A percentile compares a stretch with the other conserved stretches of the same genome.
phyloP scores from a whole-genome alignment of 2,888 invertebrate genomes.

The Drosophila austrosaltans region DNA sequence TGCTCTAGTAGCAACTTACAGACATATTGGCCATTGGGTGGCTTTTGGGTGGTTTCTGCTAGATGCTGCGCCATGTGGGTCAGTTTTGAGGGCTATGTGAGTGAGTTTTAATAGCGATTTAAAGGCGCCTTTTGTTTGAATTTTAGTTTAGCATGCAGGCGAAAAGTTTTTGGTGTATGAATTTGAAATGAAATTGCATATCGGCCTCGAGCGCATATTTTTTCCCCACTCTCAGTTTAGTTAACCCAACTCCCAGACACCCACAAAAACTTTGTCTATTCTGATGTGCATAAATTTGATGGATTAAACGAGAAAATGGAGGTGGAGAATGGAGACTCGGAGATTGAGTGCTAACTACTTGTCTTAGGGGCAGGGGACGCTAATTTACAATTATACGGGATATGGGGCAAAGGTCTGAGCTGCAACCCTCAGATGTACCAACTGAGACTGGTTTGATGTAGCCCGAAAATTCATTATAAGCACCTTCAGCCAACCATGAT shows the following conservation, averaged over 20 bases:
- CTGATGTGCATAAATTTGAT: slow-evolving; percentile 26
- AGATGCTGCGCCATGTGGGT: slow-evolving; percentile 40
- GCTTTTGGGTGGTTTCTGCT: background rate
- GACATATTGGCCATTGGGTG: slow-evolving; percentile 28
- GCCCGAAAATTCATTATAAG: slow-evolving; percentile 32
- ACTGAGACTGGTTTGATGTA: slow-evolving; percentile 12
- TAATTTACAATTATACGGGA: slow-evolving; percentile 9
- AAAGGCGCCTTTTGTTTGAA: slow-evolving; percentile 56
- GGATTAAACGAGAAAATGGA: slow-evolving; percentile 18
- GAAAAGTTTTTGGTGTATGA: slow-evolving; percentile 57
- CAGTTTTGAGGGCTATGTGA: slow-evolving; percentile 37
- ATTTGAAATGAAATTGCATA: slow-evolving; percentile 66
- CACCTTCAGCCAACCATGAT: slow-evolving; percentile 28
- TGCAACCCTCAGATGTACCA: slow-evolving; percentile 34
- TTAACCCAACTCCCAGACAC: slow-evolving; percentile 10
- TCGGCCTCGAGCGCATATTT: slow-evolving; percentile 50
- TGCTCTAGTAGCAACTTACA: slow-evolving; percentile 25
- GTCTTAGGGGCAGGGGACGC: slow-evolving; percentile 35
- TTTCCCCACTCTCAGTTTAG: slow-evolving; percentile 6
- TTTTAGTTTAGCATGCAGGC: slow-evolving; percentile 54
- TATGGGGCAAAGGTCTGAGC: slow-evolving; percentile 31
- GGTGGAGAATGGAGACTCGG: slow-evolving; percentile 43
- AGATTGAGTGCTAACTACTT: slow-evolving; percentile 39
- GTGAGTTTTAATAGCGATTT: slow-evolving; percentile 65
- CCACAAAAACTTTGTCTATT: slow-evolving; percentile 46